Conservation (phyloP, 2,113 vertebrate species). For the Lepus timidus region DNA sequence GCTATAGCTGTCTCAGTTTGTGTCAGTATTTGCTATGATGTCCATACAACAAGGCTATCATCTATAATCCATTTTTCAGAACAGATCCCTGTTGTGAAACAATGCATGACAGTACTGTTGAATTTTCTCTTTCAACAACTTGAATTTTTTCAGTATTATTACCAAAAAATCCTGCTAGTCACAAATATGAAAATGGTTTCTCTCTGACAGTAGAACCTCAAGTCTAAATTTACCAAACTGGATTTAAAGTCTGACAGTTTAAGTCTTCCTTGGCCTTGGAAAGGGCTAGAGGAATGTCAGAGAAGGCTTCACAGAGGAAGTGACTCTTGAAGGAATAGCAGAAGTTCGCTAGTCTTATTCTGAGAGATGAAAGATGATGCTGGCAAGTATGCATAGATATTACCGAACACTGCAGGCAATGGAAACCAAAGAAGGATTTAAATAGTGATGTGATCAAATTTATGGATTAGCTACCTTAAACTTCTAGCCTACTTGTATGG, state of each 20-base stretch:
- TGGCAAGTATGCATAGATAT: neutral
- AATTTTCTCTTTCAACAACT: neutral
- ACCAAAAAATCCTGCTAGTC: neutral
- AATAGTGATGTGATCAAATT: neutral
- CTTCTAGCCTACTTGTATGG: neutral
- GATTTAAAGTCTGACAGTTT: neutral
- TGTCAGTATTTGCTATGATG: too few species aligned
- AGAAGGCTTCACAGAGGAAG: neutral
- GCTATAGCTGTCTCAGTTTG: too few species aligned
- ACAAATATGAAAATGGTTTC: neutral
- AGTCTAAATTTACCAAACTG: conserved; percentile 34
- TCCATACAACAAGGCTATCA: too few species aligned
- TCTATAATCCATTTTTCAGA: too few species aligned
- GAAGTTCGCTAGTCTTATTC: neutral
- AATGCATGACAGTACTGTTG: neutral
- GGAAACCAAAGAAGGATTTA: neutral
- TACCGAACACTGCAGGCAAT: neutral
- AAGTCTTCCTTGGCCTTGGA: conserved; percentile 21
- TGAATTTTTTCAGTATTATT: neutral
- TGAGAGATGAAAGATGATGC: neutral
- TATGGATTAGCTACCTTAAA: neutral
- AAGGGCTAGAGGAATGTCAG: neutral
- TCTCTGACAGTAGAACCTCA: neutral
- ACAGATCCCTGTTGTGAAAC: too few species aligned
- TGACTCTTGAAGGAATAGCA: neutral